Evolutionary conservation across 2,888 invertebrate genomes (phyloP), one percentile per base, ranked within the genome.

Genomic region (Rhagonycha lutea): DNA sequence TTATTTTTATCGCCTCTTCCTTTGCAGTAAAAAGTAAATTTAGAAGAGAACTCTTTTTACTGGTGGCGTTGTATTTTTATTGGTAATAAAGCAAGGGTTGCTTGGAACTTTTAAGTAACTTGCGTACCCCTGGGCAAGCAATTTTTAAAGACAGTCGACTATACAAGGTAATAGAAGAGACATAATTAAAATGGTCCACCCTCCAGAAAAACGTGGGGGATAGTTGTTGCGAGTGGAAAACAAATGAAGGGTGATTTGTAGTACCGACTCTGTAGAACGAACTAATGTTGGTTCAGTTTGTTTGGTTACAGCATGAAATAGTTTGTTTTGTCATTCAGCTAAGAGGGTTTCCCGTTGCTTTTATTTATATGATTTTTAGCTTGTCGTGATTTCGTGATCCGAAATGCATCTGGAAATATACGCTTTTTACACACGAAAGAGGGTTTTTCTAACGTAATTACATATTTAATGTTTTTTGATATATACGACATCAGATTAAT

Each of bases 221-320:
- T 74, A 77, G 74, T 73, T 73, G 72, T 61, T 65, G 70, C 78
- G 77, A 78, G 74, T 67, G 65, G 77, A 78, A 78, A 81, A 80
- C 79, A 81, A 81, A 81, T 80, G 79, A 79, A 78, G 80, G 80
- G 80, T 80, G 81, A 81, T 81, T 81, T 81, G 81, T 81, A 80
- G 78, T 77, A 76, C 74, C 77, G 73, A 76, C 78, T 75, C 75
- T 72, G 72, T 74, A 74, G 71, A 73, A 77, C 75, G 78, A 73
- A 75, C 78, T 76, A 74, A 76, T 74, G 76, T 77, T 77, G 73
- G 78, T 74, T 78, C 70, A 67, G 73, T 77, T 78, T 78, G 79
- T 79, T 79, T 79, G 78, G 78, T 75, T 76, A 76, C 78, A 74
- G 78, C 74, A 70, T 71, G 76, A 76, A 76, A 78, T 74, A 77